Evolutionary conservation across 2,797 vertebrate genomes (phyloP), one percentile per base, ranked within the genome.

Genomic region (Syngnathus acus): DNA sequence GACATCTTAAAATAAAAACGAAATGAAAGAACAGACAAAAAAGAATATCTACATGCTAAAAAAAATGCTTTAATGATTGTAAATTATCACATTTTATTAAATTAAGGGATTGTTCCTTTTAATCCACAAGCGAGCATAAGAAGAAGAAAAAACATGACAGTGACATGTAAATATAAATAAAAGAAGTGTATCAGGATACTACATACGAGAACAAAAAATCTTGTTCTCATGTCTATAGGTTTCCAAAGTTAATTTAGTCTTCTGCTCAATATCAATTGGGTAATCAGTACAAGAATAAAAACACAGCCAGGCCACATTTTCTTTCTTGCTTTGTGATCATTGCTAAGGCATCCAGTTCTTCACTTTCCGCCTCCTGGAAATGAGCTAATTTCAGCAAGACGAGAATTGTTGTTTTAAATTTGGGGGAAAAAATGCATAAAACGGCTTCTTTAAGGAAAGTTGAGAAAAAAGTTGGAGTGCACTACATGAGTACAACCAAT

Each of bases 401-500:
- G 5, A 11, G 43, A 32, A 32, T 32, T 32, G 47, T 17, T 48
- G 16, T 48, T 48, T 48, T 19, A 48, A 19, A 45, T 43, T 1
- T 10, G 43, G 43, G 3, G 10, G 11, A 23, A 53, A 21, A 11
- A 54, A 26, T 32, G 11, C 21, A 32, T 55, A 32, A 32, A 26
- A 14, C 6, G 7, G 53, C 32, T 58, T 14, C 54, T 9, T 37
- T 16, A 38, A 58, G 17, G 7, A 58, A 38, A 38, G 6, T 17
- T 23, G 53, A 10, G n/a, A 2, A 8, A 13, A 21, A 62, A 45
- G 45, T 42, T 62, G 60, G 60, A 62, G 60, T 62, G 60, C 60
- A 45, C 14, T 62, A 19, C 7, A 38, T 38, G 55, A 1, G 16
- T 19, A 26, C 55, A 58, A 58, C 16, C 16, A 37, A 17, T 8